A percentile compares a stretch with the other conserved stretches of the same genome.
Evolutionary conservation across 2,113 vertebrate species (phyloP).

Genomic region (Miniopterus natalensis): DNA sequence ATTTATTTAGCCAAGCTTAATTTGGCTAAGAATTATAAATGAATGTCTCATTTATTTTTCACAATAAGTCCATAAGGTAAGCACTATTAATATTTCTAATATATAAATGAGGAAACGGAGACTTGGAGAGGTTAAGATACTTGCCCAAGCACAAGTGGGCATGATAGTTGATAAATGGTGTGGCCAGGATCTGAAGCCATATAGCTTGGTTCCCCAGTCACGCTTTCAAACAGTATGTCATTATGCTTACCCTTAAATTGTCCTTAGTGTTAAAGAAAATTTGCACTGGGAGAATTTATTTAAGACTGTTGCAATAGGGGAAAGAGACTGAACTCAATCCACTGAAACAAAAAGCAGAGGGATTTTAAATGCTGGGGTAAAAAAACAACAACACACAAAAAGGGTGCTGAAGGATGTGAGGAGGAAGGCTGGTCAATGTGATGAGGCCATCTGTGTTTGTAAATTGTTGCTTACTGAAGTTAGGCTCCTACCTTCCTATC

Average conservation of each 20-base stretch:
- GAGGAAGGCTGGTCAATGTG: neutral
- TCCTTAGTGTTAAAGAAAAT: neutral
- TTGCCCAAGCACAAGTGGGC: neutral
- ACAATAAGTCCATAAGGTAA: neutral
- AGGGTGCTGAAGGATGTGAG: neutral
- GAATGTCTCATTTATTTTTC: neutral
- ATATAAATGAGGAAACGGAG: slow-evolving; percentile 1
- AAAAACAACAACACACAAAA: too few relatives aligned
- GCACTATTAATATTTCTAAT: slow-evolving; percentile 1
- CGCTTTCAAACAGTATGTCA: neutral
- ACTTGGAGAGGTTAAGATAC: neutral
- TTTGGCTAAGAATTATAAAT: neutral
- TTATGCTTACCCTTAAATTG: neutral
- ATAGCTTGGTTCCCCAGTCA: neutral
- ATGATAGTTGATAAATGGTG: neutral
- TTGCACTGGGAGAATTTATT: neutral
- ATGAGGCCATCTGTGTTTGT: neutral
- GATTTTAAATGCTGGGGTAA: neutral
- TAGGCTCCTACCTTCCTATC: neutral
- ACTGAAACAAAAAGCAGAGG: neutral
- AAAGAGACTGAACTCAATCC: neutral
- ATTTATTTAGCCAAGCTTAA: slow-evolving; percentile 41
- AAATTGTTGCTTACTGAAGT: neutral
- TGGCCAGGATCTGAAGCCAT: neutral
- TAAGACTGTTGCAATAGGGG: neutral